Conservation (phyloP, 1,140 invertebrate genomes). For the Lasioglossum baleicum region DNA sequence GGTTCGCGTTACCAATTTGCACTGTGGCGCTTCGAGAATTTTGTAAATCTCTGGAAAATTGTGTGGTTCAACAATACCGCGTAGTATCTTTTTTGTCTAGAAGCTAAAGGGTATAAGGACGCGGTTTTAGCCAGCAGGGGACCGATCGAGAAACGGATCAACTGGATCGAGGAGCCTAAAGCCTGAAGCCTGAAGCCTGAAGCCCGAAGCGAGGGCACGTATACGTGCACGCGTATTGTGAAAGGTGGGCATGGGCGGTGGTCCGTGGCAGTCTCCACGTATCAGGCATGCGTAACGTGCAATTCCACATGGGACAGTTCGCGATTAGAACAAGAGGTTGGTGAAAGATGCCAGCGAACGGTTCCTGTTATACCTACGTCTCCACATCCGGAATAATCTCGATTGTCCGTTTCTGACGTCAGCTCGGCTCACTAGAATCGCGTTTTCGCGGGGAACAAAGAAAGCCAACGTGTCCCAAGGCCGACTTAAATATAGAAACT, state of each 20-base stretch:
- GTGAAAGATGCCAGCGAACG: slow-evolving; percentile 25
- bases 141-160: slow-evolving; percentile 26
- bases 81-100: too few relatives aligned
- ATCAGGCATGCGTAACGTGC: slow-evolving; percentile 59
- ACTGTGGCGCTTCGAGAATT: too few relatives aligned
- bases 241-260: slow-evolving; percentile 64
- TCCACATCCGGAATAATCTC: background rate
- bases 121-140: background rate
- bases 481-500: slow-evolving; percentile 1
- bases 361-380: slow-evolving; percentile 53
- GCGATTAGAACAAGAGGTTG: slow-evolving; percentile 48
- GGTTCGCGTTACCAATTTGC: too few relatives aligned
- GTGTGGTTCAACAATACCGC: too few relatives aligned
- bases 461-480: slow-evolving; percentile 3
- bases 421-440: background rate
- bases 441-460: background rate
- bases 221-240: slow-evolving; percentile 59
- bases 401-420: slow-evolving; percentile 2
- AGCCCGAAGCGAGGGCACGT: slow-evolving; percentile 39
- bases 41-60: too few relatives aligned
- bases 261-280: slow-evolving; percentile 55
- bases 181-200: background rate
- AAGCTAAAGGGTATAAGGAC: slow-evolving; percentile 22
- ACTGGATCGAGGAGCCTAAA: slow-evolving; percentile 30
- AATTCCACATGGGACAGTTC: slow-evolving; percentile 34